Evolutionary conservation across 2,797 vertebrate species (phyloP).

Genomic region (Chelon auratus): DNA sequence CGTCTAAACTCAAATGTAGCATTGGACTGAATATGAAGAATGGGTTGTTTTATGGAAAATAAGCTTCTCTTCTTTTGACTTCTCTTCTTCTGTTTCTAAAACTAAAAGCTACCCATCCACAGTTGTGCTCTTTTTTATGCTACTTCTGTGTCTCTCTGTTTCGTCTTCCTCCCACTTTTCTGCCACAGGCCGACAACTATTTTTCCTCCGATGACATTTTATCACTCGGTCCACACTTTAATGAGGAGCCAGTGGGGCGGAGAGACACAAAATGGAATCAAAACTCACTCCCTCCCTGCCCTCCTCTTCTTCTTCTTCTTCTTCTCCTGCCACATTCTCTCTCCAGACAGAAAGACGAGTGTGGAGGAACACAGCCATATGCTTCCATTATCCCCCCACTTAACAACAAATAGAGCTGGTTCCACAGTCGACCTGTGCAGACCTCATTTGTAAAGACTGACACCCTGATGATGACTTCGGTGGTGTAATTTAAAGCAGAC

Average conservation of each 20-base stretch:
- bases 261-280: conserved; percentile 33
- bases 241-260: conserved; percentile 24
- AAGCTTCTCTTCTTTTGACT: not conserved
- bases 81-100: not conserved
- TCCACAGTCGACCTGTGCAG: conserved; percentile 40
- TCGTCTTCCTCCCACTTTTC: not conserved
- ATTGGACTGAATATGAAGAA: not conserved
- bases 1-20: too few species aligned
- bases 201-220: conserved; percentile 6
- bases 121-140: too few species aligned
- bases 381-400: conserved; percentile 59
- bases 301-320: not conserved
- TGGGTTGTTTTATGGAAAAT: not conserved
- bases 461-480: conserved; percentile 43
- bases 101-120: not conserved
- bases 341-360: conserved; percentile 8
- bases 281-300: conserved; percentile 16
- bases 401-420: conserved; percentile 54
- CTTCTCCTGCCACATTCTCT: conserved; percentile 2
- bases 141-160: not conserved
- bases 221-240: conserved; percentile 2
- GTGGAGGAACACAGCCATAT: conserved; percentile 28
- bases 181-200: not conserved
- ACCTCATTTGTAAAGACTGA: conserved; percentile 56
- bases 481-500: conserved; percentile 55